phyloP scores from a whole-genome alignment of 53 echinoderm and acorn worm species.

The Luidia sarsii region DNA sequence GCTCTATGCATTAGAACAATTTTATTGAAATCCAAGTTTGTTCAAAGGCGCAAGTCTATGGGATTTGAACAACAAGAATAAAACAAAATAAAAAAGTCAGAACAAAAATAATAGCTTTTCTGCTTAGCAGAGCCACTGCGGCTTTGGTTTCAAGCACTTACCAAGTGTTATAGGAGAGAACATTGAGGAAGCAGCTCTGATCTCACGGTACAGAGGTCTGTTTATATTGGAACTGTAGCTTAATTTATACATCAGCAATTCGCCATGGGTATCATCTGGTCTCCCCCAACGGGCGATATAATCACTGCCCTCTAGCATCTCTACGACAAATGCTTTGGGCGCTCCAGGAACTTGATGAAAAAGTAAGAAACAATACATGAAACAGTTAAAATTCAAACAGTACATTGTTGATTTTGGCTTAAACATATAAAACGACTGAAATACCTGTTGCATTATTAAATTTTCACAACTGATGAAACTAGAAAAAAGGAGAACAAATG shows the following conservation, averaged over 20 bases:
- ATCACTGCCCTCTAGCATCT: slow-evolving; percentile 23
- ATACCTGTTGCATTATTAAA: not conserved
- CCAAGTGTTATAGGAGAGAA: slow-evolving; percentile 68
- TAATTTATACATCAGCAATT: slow-evolving; percentile 65
- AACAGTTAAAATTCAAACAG: not conserved
- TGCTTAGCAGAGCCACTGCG: too few relatives aligned
- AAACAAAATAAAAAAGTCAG: too few relatives aligned
- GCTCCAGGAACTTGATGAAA: slow-evolving; percentile 73
- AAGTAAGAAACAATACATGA: not conserved
- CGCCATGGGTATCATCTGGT: slow-evolving; percentile 78
- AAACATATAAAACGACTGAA: not conserved
- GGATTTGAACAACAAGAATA: not conserved
- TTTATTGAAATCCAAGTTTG: too few relatives aligned
- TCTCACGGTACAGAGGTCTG: slow-evolving; percentile 58
- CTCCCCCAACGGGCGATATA: slow-evolving; percentile 76
- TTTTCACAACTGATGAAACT: not conserved
- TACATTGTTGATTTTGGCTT: not conserved
- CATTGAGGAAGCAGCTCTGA: slow-evolving; percentile 44
- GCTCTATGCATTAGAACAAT: too few relatives aligned
- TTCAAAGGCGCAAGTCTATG: not conserved
- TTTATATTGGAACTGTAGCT: slow-evolving; percentile 61
- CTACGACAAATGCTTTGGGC: slow-evolving; percentile 66
- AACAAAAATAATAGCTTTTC: too few relatives aligned
- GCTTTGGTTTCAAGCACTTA: too few relatives aligned
- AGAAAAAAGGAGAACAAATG: not conserved